Percentiles rank a stretch among this genome's conserved stretches.
These are phyloP conservation scores for Sebastes steindachneri DNA, from an alignment of 2,797 vertebrate species.

Conservation along the genomic window DNA sequence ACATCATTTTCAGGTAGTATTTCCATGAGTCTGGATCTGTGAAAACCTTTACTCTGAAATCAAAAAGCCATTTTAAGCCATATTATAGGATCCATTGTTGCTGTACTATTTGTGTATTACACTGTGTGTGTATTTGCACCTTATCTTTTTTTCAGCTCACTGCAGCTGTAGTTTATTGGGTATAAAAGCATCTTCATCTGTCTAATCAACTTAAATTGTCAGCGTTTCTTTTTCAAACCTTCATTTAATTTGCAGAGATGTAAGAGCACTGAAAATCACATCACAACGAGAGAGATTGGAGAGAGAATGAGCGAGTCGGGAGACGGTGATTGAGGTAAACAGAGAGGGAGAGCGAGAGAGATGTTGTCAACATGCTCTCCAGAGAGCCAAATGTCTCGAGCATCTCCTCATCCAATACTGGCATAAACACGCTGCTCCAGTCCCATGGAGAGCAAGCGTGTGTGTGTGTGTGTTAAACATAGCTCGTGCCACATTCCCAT, in stretches of 20 bases:
- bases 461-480: slow-evolving; percentile 31
- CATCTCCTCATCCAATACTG: slow-evolving; percentile 61
- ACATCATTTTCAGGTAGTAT: not conserved
- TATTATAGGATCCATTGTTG: not conserved
- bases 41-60: not conserved
- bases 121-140: not conserved
- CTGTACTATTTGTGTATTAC: not conserved
- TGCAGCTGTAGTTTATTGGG: not conserved
- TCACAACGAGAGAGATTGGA: not conserved
- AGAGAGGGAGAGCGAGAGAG: slow-evolving; percentile 12
- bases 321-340: slow-evolving; percentile 45
- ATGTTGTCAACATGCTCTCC: slow-evolving; percentile 60
- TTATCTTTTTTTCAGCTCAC: not conserved
- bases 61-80: not conserved
- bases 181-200: slow-evolving; percentile 4
- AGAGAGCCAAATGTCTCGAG: slow-evolving; percentile 64
- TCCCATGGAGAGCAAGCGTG: slow-evolving; percentile 44
- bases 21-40: not conserved
- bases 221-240: not conserved
- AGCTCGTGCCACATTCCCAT: slow-evolving; percentile 53
- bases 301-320: not conserved
- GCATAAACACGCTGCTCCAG: slow-evolving; percentile 63
- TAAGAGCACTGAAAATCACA: slow-evolving; percentile 5
- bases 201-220: slow-evolving; percentile 18
- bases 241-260: slow-evolving; percentile 5